Conservation (phyloP, 2,797 vertebrate species). For the Numenius phaeopus region DNA sequence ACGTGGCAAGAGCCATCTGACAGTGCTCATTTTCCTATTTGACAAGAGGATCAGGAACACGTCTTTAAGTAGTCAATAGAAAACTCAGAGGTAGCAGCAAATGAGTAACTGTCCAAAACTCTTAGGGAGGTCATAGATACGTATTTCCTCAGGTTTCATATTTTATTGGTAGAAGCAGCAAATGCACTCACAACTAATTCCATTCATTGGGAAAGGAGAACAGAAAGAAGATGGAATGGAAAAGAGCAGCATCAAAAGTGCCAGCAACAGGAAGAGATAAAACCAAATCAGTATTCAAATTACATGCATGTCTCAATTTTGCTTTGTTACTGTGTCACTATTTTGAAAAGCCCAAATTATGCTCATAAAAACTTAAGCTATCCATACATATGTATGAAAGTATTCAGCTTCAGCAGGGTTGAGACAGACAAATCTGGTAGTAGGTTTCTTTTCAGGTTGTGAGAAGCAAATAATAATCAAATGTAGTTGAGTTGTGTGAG, state of each 20-base stretch:
- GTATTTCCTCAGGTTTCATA: neutral
- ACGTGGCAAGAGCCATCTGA: neutral
- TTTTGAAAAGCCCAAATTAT: constrained; percentile 86
- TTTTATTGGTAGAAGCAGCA: neutral
- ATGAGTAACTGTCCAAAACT: neutral
- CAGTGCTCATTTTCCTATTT: neutral
- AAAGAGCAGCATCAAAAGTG: constrained; percentile 72
- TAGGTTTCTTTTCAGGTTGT: constrained; percentile 64
- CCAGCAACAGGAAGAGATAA: constrained; percentile 66
- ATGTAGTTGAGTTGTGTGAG: constrained; percentile 58
- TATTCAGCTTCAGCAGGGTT: constrained; percentile 56
- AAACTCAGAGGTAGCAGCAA: neutral
- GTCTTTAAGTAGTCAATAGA: neutral
- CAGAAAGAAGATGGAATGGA: constrained; percentile 60
- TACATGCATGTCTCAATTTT: constrained; percentile 78
- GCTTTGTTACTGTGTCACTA: constrained; percentile 82
- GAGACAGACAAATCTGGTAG: constrained; percentile 70
- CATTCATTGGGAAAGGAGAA: constrained; percentile 50
- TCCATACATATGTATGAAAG: constrained; percentile 82
- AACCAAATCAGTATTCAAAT: constrained; percentile 79
- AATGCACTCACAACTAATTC: constrained; percentile 4
- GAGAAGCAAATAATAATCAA: constrained; percentile 73
- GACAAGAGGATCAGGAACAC: neutral
- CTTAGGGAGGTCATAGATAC: neutral
- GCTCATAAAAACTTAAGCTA: constrained; percentile 80